A percentile compares a stretch with the other conserved stretches of the same genome.
Conservation (phyloP, 2,113 vertebrate species). For the Calyptommatus sinebrachiatus region DNA sequence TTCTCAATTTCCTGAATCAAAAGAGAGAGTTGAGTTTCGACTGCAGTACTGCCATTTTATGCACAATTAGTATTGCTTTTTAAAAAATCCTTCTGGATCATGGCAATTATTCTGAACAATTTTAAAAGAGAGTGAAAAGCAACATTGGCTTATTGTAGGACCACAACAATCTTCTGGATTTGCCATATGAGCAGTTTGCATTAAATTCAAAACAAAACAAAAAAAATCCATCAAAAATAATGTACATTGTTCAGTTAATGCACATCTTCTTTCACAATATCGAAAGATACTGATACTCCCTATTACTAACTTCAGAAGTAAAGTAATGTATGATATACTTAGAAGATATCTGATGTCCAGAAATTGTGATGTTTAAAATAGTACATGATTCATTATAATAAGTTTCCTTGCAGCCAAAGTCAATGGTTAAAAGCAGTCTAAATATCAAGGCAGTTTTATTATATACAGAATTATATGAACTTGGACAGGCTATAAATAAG, state of each 20-base stretch:
- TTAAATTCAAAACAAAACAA: background rate
- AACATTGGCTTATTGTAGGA: background rate
- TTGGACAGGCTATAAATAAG: slow-evolving; percentile 17
- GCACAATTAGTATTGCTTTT: background rate
- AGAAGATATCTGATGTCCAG: too few relatives aligned
- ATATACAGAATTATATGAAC: slow-evolving; percentile 13
- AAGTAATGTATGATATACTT: background rate
- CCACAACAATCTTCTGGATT: background rate
- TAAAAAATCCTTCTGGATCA: background rate
- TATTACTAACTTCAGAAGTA: background rate
- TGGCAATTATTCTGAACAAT: background rate
- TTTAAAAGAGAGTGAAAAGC: background rate
- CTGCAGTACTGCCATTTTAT: background rate
- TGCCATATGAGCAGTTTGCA: background rate
- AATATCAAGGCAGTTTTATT: slow-evolving; percentile 2
- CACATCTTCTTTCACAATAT: background rate
- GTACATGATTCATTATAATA: background rate
- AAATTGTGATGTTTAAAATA: slow-evolving; percentile 10
- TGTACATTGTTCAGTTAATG: background rate
- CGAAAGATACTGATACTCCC: background rate
- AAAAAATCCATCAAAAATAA: background rate
- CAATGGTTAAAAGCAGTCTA: slow-evolving; percentile 8
- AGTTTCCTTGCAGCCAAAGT: background rate
- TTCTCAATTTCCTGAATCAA: too few relatives aligned
- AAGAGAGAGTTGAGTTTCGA: background rate